Evolutionary conservation across 1,140 invertebrate species (phyloP).

Genomic region (Drosophila rhopaloa): DNA sequence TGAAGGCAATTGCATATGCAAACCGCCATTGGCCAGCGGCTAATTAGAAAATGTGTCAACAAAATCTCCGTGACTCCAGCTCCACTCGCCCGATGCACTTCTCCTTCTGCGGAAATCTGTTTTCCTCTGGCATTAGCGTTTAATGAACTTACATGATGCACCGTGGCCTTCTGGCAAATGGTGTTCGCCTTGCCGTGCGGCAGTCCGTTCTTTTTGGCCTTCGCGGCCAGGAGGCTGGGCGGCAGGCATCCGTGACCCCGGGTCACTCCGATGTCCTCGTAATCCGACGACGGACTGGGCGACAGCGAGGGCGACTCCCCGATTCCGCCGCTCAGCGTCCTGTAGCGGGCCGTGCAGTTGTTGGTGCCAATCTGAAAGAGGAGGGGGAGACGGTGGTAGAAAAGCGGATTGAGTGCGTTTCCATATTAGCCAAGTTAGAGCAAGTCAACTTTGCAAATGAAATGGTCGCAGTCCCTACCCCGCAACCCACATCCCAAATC

Average conservation of each 20-base stretch:
- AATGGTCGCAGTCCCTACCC: slow-evolving; percentile 31
- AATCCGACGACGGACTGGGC: slow-evolving; percentile 84
- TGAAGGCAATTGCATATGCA: slow-evolving; percentile 70
- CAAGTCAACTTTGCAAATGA: slow-evolving; percentile 74
- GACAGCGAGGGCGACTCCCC: slow-evolving; percentile 83
- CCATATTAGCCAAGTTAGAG: slow-evolving; percentile 55
- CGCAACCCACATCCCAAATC: not conserved
- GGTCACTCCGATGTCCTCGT: slow-evolving; percentile 83
- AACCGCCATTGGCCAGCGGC: slow-evolving; percentile 52
- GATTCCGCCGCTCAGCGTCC: slow-evolving; percentile 82
- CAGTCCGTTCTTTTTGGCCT: slow-evolving; percentile 83
- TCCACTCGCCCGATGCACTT: slow-evolving; percentile 37
- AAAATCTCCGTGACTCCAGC: slow-evolving; percentile 32
- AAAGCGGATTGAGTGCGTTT: slow-evolving; percentile 65
- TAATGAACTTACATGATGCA: slow-evolving; percentile 85
- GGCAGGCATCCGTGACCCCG: slow-evolving; percentile 68
- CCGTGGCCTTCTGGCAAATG: slow-evolving; percentile 84
- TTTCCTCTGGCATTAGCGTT: slow-evolving; percentile 33
- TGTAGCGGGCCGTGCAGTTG: slow-evolving; percentile 84
- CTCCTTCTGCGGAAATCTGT: not conserved
- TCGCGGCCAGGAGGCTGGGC: slow-evolving; percentile 70
- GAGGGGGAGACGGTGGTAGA: slow-evolving; percentile 9
- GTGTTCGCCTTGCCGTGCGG: slow-evolving; percentile 83
- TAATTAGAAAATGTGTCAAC: slow-evolving; percentile 71
- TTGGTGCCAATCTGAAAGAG: slow-evolving; percentile 82